Evolutionary conservation across 1,140 invertebrate species (phyloP).

Genomic region (Drosophila tsacasi): DNA sequence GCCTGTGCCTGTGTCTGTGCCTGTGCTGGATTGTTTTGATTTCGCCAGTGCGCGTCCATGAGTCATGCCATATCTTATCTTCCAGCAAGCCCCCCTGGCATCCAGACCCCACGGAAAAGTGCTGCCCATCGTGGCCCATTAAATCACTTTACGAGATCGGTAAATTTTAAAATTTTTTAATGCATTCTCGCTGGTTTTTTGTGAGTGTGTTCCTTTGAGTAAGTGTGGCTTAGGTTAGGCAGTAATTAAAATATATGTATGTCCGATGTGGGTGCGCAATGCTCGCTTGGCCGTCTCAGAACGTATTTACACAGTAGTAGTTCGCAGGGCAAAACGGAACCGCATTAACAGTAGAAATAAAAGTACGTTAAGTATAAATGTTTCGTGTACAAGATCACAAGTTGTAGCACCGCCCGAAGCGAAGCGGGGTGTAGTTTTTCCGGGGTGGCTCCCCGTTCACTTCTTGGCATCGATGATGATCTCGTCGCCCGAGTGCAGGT

Average conservation of each 20-base stretch:
- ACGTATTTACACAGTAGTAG: constrained; percentile 70
- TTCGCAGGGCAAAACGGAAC: constrained; percentile 33
- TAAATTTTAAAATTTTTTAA: constrained; percentile 51
- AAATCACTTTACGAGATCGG: constrained; percentile 1
- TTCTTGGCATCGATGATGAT: constrained; percentile 94
- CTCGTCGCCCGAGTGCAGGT: constrained; percentile 95
- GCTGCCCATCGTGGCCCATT: constrained; percentile 27
- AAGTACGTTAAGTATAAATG: constrained; percentile 54
- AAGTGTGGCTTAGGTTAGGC: constrained; percentile 72
- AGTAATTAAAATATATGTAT: constrained; percentile 68
- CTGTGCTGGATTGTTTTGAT: constrained; percentile 15
- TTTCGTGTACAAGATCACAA: constrained; percentile 74
- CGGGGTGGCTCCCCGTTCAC: constrained; percentile 24
- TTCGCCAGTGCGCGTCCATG: constrained; percentile 4
- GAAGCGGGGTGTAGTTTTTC: background rate
- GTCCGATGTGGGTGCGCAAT: constrained; percentile 50
- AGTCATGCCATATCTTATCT: constrained; percentile 43
- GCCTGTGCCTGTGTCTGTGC: background rate
- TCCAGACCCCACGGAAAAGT: constrained; percentile 2
- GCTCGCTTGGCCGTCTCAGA: constrained; percentile 62
- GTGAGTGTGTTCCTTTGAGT: constrained; percentile 16
- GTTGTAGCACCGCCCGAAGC: constrained; percentile 62
- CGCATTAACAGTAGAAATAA: constrained; percentile 41
- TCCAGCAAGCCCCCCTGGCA: constrained; percentile 5
- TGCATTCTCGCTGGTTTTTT: constrained; percentile 38